Percentiles rank a stretch among this genome's conserved stretches.
phyloP scores from a whole-genome alignment of 2,888 invertebrate genomes.

The Rhabditoides inermis region DNA sequence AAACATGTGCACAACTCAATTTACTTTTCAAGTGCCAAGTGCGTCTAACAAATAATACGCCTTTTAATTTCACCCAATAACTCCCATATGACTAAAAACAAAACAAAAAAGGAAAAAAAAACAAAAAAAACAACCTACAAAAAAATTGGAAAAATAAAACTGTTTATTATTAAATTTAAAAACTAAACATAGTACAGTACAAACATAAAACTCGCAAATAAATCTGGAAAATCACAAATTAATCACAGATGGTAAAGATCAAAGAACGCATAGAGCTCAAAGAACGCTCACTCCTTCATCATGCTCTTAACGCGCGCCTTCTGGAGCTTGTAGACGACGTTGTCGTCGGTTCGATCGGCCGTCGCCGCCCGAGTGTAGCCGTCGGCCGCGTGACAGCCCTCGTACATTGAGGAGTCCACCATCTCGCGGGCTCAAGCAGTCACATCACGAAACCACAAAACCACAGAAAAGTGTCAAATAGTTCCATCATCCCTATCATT shows the following conservation, averaged over 20 bases:
- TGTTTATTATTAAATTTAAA: not conserved
- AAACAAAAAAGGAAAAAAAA: not conserved
- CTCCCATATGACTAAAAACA: no score
- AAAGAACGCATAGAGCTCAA: not conserved
- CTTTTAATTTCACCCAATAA: no score
- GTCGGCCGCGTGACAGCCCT: slow-evolving; percentile 38
- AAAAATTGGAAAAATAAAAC: not conserved
- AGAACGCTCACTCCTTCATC: slow-evolving; percentile 12
- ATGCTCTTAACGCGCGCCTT: slow-evolving; percentile 26
- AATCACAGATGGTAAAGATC: not conserved
- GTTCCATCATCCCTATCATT: no score
- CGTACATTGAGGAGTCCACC: slow-evolving; percentile 34
- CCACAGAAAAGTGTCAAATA: not conserved
- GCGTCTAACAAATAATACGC: no score
- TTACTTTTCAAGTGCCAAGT: no score
- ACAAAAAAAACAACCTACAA: not conserved
- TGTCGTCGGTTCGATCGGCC: slow-evolving; percentile 11
- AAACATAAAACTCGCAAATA: not conserved
- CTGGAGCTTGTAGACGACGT: slow-evolving; percentile 46
- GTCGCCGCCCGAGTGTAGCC: slow-evolving; percentile 33
- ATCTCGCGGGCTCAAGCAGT: slow-evolving; percentile 38
- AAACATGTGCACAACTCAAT: no score
- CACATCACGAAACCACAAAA: not conserved
- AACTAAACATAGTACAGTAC: not conserved
- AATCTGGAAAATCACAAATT: not conserved